These are phyloP conservation scores for Oryzias celebensis DNA, from an alignment of 2,113 vertebrate species.

Conservation along the genomic window DNA sequence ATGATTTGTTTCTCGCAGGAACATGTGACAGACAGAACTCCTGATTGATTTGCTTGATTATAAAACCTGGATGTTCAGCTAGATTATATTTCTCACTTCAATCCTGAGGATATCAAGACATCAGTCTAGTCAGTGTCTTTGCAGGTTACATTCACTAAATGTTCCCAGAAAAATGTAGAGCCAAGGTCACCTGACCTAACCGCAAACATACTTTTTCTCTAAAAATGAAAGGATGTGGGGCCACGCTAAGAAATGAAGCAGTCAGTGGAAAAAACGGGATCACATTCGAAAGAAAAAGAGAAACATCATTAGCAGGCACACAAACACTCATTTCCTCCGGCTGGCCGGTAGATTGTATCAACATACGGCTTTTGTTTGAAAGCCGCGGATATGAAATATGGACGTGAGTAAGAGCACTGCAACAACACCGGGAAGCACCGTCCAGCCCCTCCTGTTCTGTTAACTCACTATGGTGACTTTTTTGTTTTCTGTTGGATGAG, in stretches of 20 bases:
- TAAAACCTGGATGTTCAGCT: no score
- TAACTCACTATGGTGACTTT: constrained; percentile 29
- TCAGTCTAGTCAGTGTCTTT: no score
- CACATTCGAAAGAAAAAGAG: constrained; percentile 57
- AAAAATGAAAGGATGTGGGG: constrained; percentile 30
- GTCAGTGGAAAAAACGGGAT: constrained; percentile 51
- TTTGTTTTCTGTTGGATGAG: constrained; percentile 52
- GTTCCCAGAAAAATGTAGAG: no score
- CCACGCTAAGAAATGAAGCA: constrained; percentile 42
- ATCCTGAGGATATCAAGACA: no score
- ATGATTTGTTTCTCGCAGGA: no score
- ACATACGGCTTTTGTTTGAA: constrained; percentile 73
- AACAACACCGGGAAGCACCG: constrained; percentile 19
- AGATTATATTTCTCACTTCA: no score
- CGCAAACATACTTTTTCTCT: constrained; percentile 9
- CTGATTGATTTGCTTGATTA: no score
- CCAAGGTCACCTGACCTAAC: not conserved
- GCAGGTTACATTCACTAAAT: no score
- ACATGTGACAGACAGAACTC: no score
- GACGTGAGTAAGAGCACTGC: constrained; percentile 56
- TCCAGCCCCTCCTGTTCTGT: constrained; percentile 11
- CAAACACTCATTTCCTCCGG: constrained; percentile 67
- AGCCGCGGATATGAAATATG: constrained; percentile 72
- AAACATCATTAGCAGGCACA: constrained; percentile 64
- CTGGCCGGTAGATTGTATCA: constrained; percentile 70